These are phyloP conservation scores for Chironex yamaguchii DNA, from an alignment of 30 jellyfish, hydroid and myxozoan species.

Conservation along the genomic window DNA sequence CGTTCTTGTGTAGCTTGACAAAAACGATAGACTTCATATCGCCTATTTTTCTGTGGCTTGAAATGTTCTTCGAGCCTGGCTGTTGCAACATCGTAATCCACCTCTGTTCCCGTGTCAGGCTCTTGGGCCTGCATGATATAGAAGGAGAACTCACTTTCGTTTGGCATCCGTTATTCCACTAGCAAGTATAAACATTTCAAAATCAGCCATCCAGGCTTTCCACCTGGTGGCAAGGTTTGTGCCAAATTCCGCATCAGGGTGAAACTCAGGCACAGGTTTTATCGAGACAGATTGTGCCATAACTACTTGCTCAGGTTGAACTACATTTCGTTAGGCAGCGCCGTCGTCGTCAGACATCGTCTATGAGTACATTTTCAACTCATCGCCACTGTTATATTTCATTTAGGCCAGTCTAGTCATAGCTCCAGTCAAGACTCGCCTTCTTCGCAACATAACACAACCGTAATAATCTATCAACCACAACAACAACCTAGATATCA, in stretches of 20 bases:
- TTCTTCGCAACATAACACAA: too few relatives aligned
- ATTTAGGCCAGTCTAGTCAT: too few relatives aligned
- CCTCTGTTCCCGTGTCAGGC: conserved; percentile 36
- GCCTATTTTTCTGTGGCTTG: conserved; percentile 22
- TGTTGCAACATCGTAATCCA: not conserved
- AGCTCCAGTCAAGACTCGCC: too few relatives aligned
- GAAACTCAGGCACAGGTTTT: conserved; percentile 43
- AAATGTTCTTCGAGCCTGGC: conserved; percentile 9
- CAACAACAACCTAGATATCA: too few relatives aligned
- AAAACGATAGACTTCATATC: conserved; percentile 18
- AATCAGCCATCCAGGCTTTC: conserved; percentile 43
- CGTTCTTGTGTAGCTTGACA: conserved; percentile 34
- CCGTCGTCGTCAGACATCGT: too few relatives aligned
- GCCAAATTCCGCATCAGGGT: conserved; percentile 27
- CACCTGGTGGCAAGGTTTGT: conserved; percentile 45
- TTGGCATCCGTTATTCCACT: conserved; percentile 48
- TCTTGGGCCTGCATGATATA: conserved; percentile 58
- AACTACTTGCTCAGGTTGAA: too few relatives aligned
- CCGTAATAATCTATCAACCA: too few relatives aligned
- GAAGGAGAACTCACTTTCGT: conserved; percentile 12
- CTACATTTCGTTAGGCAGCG: too few relatives aligned
- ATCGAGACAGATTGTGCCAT: conserved; percentile 12
- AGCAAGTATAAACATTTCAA: conserved; percentile 33
- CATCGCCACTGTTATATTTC: too few relatives aligned
- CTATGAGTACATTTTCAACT: too few relatives aligned